Percentiles rank a stretch among this genome's conserved stretches.
phyloP scores from a whole-genome alignment of 2,888 invertebrate genomes.

The Drosophila mettleri region DNA sequence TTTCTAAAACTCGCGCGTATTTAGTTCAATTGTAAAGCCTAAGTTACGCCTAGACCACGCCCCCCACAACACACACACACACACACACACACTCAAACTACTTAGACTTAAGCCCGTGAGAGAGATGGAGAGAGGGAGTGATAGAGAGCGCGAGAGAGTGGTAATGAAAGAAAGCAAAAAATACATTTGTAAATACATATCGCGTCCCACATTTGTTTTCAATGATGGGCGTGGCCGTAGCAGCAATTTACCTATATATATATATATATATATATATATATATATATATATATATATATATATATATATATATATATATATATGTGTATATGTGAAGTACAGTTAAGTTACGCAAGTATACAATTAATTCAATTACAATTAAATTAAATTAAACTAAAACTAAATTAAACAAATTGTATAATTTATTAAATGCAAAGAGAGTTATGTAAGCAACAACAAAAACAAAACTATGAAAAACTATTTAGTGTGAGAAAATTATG shows the following conservation, averaged over 20 bases:
- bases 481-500: constrained; percentile 54
- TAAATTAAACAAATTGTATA: constrained; percentile 50
- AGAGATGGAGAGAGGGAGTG: neutral
- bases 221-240: constrained; percentile 70
- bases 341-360: constrained; percentile 75
- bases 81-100: constrained; percentile 12
- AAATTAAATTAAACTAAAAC: constrained; percentile 46
- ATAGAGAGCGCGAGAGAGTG: neutral
- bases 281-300: constrained; percentile 18
- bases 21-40: constrained; percentile 74
- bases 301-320: constrained; percentile 20
- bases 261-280: constrained; percentile 19
- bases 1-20: constrained; percentile 75
- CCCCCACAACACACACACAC: constrained; percentile 26
- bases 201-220: constrained; percentile 60
- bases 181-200: constrained; percentile 80
- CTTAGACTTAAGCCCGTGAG: constrained; percentile 38
- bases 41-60: constrained; percentile 70
- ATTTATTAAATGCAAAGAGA: constrained; percentile 62
- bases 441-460: constrained; percentile 52
- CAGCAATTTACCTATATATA: constrained; percentile 63
- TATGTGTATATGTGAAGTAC: constrained; percentile 20
- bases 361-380: constrained; percentile 79
- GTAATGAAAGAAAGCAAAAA: constrained; percentile 77
- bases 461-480: neutral